Conservation (phyloP, 1,140 invertebrate species). For the roundworm (Caenorhabditis elegans) region WBcel235 BX284602.5:6184001-6184500, state of each 20-base stretch:
- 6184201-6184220: background rate
- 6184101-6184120: slow-evolving; percentile 28
- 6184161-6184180: slow-evolving; percentile 41
- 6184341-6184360: background rate
- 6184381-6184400: slow-evolving; percentile 15
- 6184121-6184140: slow-evolving; percentile 39
- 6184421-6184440: slow-evolving; percentile 13
- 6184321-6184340: slow-evolving; percentile 45
- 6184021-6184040: too few relatives aligned
- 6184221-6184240: background rate
- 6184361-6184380: background rate
- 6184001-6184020: too few relatives aligned
- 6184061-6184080: too few relatives aligned
- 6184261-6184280: slow-evolving; percentile 18
- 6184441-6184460: background rate
- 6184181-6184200: slow-evolving; percentile 43
- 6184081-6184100: background rate
- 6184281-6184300: slow-evolving; percentile 34
- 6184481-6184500: background rate
- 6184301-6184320: slow-evolving; percentile 36
- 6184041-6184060: background rate
- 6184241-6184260: slow-evolving; percentile 38
- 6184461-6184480: background rate
- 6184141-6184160: slow-evolving; percentile 42
- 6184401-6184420: slow-evolving; percentile 1